A percentile compares a stretch with the other conserved stretches of the same genome.
Conservation (phyloP, 1,140 invertebrate species). For the Drosophila pectinifera region DNA sequence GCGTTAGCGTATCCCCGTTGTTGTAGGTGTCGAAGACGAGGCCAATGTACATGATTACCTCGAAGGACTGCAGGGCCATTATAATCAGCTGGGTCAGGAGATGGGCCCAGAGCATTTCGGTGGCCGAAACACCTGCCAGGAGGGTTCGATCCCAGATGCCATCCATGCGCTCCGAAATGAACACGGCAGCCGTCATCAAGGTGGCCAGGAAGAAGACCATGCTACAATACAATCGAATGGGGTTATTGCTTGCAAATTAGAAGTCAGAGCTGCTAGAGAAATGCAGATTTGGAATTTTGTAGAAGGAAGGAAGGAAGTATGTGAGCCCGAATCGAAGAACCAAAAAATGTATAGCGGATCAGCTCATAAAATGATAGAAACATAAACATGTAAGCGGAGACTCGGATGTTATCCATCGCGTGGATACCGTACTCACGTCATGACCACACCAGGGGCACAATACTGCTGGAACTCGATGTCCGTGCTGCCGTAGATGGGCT, state of each 20-base stretch:
- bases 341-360: conserved; percentile 17
- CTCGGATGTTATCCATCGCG: too few species aligned
- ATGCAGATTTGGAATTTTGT: background rate
- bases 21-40: conserved; percentile 87
- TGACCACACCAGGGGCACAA: conserved; percentile 91
- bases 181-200: conserved; percentile 91
- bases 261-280: background rate
- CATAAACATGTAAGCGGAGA: background rate
- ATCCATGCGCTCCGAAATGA: conserved; percentile 92
- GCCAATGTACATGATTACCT: conserved; percentile 88
- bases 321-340: background rate
- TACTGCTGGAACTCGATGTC: conserved; percentile 89
- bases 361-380: conserved; percentile 27
- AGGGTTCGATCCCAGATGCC: conserved; percentile 87
- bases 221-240: conserved; percentile 82
- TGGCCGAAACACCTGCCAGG: conserved; percentile 89
- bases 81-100: conserved; percentile 90
- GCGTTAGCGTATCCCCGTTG: conserved; percentile 87
- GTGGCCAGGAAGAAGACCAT: conserved; percentile 92
- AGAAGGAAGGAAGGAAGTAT: too few species aligned
- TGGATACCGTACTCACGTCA: conserved; percentile 87
- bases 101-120: conserved; percentile 91
- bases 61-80: conserved; percentile 89
- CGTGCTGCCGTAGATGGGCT: conserved; percentile 89
- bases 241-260: background rate